These are phyloP conservation scores for Artibeus lituratus DNA, from an alignment of 2,797 vertebrate species.

Conservation along the genomic window DNA sequence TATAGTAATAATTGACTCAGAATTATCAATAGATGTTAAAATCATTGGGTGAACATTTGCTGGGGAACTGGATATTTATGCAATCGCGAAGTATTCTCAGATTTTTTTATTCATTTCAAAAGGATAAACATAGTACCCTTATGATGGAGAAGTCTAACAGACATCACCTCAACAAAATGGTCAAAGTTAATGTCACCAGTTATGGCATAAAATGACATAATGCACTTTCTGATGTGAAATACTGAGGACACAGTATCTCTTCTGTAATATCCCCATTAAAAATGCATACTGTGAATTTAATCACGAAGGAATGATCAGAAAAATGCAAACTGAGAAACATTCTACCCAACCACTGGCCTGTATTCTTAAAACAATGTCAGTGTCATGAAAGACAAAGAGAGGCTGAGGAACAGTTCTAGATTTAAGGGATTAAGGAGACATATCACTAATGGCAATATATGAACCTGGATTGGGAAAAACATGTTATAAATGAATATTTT, in stretches of 20 bases:
- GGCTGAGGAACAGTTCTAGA: neutral
- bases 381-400: neutral
- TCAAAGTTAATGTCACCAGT: neutral
- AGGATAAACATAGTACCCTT: neutral
- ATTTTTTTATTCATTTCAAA: slow-evolving; percentile 15
- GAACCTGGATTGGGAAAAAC: neutral
- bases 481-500: neutral
- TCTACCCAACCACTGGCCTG: neutral
- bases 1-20: neutral
- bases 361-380: neutral
- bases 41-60: neutral
- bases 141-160: neutral
- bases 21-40: slow-evolving; percentile 33
- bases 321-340: neutral
- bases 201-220: slow-evolving; percentile 21
- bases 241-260: neutral
- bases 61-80: neutral
- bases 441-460: neutral
- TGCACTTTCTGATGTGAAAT: neutral
- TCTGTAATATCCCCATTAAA: neutral
- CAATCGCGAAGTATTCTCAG: neutral
- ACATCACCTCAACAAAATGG: neutral
- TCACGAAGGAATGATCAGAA: neutral
- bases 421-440: neutral
- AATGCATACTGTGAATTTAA: neutral